These are phyloP conservation scores for Priocnemis perturbator DNA, from an alignment of 2,888 invertebrate species.

Conservation along the genomic window DNA sequence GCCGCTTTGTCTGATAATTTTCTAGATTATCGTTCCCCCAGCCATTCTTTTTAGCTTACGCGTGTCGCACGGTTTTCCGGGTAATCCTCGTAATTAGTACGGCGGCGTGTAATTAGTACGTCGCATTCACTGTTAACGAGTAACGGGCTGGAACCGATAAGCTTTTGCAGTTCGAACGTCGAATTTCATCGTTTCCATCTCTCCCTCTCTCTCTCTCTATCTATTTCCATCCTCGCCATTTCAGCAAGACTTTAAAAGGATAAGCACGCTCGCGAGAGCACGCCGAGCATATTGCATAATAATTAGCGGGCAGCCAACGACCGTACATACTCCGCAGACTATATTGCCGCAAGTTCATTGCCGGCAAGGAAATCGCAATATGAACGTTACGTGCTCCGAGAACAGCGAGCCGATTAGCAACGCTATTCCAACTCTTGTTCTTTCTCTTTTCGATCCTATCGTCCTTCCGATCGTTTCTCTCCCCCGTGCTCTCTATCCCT, in stretches of 20 bases:
- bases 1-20: no score
- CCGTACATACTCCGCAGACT: slow-evolving; percentile 47
- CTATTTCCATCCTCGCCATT: neutral
- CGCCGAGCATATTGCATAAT: slow-evolving; percentile 64
- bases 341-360: slow-evolving; percentile 67
- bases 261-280: slow-evolving; percentile 60
- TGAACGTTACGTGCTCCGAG: slow-evolving; percentile 55
- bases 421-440: slow-evolving; percentile 29
- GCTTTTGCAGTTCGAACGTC: no score
- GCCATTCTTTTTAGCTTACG: no score
- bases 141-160: no score
- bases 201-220: neutral
- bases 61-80: no score
- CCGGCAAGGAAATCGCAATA: slow-evolving; percentile 61
- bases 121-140: no score
- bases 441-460: slow-evolving; percentile 5
- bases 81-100: no score
- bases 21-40: no score
- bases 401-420: slow-evolving; percentile 56
- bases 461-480: neutral
- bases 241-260: slow-evolving; percentile 55
- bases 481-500: neutral
- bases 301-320: slow-evolving; percentile 63
- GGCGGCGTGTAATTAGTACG: no score
- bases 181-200: neutral